Evolutionary conservation across 2,113 vertebrate species (phyloP), one percentile per base, ranked within the genome.

Genomic region (Albula goreensis): DNA sequence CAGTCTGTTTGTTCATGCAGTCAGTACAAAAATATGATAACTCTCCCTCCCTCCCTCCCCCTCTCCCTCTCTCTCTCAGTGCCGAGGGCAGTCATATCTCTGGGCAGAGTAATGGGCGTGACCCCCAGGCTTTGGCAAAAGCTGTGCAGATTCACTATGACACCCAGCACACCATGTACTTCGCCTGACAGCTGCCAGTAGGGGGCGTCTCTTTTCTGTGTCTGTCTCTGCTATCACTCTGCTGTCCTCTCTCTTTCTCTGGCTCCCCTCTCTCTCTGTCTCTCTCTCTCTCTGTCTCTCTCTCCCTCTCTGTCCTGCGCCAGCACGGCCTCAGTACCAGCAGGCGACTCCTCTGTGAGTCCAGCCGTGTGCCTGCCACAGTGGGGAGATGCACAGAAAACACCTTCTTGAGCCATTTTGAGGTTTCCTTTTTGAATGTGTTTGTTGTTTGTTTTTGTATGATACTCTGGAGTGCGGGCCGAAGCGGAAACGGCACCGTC

Each of bases 101-200:
- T 48, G 98, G 98, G 92, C 98, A 99, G 94, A 99, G 98, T 93
- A 99, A 99, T 0, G 98, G 98, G 88, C 96, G 98, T 12, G 98
- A 99, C 87, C 98, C 98, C 31, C 98, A 97, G 92, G 98, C 98
- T 5, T 93, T 99, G 94, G 98, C 98, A 60, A 99, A 99, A 94
- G 98, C 98, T 0, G 98, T 99, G 85, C 98, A 99, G 95, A 99
- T 99, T 95, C 98, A 99, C 95, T 98, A 99, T 1, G 98, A 99
- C 86, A 99, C 98, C 86, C 98, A 99, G 93, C 98, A 99, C 91
- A 99, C 98, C 22, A 99, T 99, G 98, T 99, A 99, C 95, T 99
- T 99, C 87, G 98, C 98, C 93, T 99, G 96, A 99, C 92, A 91
- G 83, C 49, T 11, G 89, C 84, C 86, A 81, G 86, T 88, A 90